Conservation (phyloP, 2,797 vertebrate species). For the Dipus sagitta region DNA sequence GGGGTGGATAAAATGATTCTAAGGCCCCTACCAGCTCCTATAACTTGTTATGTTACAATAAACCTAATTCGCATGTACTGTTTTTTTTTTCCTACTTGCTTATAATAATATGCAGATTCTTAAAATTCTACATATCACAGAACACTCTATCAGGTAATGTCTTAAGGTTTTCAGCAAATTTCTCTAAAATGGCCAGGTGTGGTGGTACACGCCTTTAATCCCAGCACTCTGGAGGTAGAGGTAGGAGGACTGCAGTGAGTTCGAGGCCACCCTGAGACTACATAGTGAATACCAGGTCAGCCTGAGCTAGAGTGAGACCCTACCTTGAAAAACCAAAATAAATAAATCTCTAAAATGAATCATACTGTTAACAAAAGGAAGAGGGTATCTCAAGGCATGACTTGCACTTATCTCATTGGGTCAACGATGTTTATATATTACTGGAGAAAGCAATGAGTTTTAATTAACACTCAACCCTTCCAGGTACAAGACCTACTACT, state of each 20-base stretch:
- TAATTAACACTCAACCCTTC: background rate
- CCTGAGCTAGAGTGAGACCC: too few relatives aligned
- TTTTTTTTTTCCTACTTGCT: slow-evolving; percentile 57
- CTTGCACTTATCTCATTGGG: background rate
- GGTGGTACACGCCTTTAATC: too few relatives aligned
- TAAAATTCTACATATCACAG: slow-evolving; percentile 21
- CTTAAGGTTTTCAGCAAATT: background rate
- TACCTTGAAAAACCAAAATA: too few relatives aligned
- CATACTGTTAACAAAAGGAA: background rate
- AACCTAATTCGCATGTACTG: slow-evolving; percentile 14
- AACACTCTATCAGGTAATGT: background rate
- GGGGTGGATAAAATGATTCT: background rate
- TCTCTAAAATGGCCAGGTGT: background rate
- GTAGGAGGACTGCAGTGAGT: too few relatives aligned
- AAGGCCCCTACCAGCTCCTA: background rate
- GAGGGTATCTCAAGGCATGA: background rate
- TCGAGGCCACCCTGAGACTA: too few relatives aligned
- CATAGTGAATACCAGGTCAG: too few relatives aligned
- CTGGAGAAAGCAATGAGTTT: background rate
- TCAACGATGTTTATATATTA: background rate
- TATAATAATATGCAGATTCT: slow-evolving; percentile 23
- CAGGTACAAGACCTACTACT: background rate
- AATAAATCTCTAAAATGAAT: slow-evolving; percentile 15
- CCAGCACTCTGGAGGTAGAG: too few relatives aligned
- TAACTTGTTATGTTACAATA: slow-evolving; percentile 24